Base-by-base conservation (phyloP, 2,113 vertebrate genomes). In the Pandion haliaetus region DNA sequence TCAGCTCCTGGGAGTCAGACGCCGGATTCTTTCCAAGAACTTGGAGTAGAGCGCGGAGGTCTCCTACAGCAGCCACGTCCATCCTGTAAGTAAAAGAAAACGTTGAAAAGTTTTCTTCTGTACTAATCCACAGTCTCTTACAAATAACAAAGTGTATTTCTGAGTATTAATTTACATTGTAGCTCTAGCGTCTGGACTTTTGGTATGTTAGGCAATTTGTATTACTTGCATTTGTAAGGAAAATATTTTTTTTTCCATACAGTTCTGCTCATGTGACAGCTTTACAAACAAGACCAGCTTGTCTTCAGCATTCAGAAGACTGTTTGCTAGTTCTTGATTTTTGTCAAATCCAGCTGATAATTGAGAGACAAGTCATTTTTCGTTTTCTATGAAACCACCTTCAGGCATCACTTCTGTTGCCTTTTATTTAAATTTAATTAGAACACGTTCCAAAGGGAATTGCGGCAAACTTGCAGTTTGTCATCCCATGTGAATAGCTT, bases 31-130 rank as follows among this genome's bases (percentile, higher is more conserved):
- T 66, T 38, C 50, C 34, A 36, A 73, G 67, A 86, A 28, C 40
- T 17, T 57, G 80, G 82, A 63, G 3, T 20, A 16, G 40, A 66
- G 12, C 16, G 0, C 25, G 20, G 42, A 34, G 4, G 9, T 47
- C 24, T 61, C 58, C 45, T n/a, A 6, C 61, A 45, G 42, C 55
- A 47, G 10, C 86, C 21, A 15, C 29, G 18, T 16, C 29, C 13
- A 1, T 61, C 26, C 31, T 55, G 93, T 96, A 69, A 96, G 96
- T 95, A 72, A 11, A 72, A 94, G 9, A 25, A 85, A 69, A 17
- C 4, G 2, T 16, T 57, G 32, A 12, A 8, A 50, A 20, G 5
- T 44, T 86, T 66, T 76, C 1, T 8, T 65, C 4, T 34, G 12
- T 28, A 14, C 17, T 61, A 19, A 84, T 15, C 10, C 9, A 15